These are phyloP conservation scores for Cantharis rufa DNA, from an alignment of 2,888 invertebrate genomes.

Conservation along the genomic window DNA sequence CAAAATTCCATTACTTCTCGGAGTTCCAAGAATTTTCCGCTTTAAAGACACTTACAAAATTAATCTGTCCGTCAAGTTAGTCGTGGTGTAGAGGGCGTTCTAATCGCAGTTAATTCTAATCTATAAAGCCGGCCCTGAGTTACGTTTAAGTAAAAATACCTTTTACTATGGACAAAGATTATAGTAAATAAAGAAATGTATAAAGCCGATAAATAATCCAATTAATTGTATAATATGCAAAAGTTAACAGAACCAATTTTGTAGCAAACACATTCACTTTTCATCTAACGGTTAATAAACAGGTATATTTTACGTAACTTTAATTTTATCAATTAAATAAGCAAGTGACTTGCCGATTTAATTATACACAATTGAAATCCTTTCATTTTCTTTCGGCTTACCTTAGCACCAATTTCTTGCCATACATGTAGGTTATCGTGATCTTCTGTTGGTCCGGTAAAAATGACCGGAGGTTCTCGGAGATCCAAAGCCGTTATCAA, in stretches of 20 bases:
- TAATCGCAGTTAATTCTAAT: too few species aligned
- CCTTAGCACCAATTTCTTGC: slow-evolving; percentile 79
- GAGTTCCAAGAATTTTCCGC: too few species aligned
- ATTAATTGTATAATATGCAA: background rate
- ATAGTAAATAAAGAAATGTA: background rate
- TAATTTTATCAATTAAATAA: background rate
- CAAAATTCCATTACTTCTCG: too few species aligned
- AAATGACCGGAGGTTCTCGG: slow-evolving; percentile 67
- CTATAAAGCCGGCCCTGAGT: background rate
- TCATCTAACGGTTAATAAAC: slow-evolving; percentile 12
- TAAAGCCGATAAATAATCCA: slow-evolving; percentile 1
- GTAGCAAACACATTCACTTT: slow-evolving; percentile 17
- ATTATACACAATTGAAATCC: background rate
- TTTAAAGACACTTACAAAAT: too few species aligned
- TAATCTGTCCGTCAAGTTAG: too few species aligned
- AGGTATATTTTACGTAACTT: slow-evolving; percentile 5
- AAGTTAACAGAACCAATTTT: slow-evolving; percentile 4
- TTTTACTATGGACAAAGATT: background rate
- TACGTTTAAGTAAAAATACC: background rate
- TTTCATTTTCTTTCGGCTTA: slow-evolving; percentile 50
- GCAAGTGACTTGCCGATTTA: background rate
- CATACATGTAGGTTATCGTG: slow-evolving; percentile 80
- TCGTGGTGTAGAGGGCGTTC: too few species aligned
- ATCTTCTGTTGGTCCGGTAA: slow-evolving; percentile 80
- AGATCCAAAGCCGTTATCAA: slow-evolving; percentile 74